Evolutionary conservation across 2,888 invertebrate genomes (phyloP).

Genomic region (Gerris lacustris): DNA sequence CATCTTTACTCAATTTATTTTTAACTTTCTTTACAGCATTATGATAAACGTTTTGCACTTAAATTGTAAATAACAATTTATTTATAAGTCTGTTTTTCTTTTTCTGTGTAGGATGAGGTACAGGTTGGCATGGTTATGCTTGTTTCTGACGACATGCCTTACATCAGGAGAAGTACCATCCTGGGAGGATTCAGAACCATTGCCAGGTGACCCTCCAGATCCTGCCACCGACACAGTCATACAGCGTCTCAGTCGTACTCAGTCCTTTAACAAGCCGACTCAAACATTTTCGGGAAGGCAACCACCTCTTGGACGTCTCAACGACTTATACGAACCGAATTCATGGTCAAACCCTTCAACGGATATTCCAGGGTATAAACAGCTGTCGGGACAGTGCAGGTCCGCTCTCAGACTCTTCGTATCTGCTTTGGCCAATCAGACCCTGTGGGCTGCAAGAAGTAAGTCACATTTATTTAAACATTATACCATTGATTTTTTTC

Average conservation of each 20-base stretch:
- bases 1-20: too few relatives aligned
- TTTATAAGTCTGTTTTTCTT: too few relatives aligned
- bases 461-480: background rate
- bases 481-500: background rate
- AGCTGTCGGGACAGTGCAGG: background rate
- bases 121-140: background rate
- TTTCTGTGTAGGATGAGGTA: background rate
- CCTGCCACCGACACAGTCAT: background rate
- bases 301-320: background rate
- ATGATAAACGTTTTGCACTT: too few relatives aligned
- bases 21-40: too few relatives aligned
- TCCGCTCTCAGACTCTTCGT: background rate
- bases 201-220: background rate
- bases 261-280: background rate
- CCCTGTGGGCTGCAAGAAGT: constrained; percentile 6
- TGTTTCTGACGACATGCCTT: background rate
- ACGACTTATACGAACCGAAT: background rate
- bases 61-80: too few relatives aligned
- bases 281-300: background rate
- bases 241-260: background rate
- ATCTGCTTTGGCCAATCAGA: background rate
- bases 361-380: background rate
- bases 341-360: background rate
- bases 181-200: background rate
- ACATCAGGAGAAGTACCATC: constrained; percentile 3